A percentile compares a stretch with the other conserved stretches of the same genome.
phyloP scores from a whole-genome alignment of 1,140 invertebrate species.

The Acromyrmex charruanus region DNA sequence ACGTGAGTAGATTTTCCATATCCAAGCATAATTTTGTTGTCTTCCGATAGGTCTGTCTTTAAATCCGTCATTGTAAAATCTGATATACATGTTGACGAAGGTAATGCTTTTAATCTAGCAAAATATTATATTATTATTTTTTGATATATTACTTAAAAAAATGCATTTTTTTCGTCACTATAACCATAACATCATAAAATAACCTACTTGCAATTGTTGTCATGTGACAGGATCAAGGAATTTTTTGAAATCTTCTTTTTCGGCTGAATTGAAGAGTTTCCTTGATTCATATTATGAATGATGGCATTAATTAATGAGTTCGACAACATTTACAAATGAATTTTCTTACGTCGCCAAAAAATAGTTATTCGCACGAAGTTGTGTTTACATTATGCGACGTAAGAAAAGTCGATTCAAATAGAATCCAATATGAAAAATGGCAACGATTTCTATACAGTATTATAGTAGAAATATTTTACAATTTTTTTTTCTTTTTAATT shows the following conservation, averaged over 20 bases:
- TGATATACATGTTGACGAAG: slow-evolving; percentile 57
- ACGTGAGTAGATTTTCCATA: slow-evolving; percentile 19
- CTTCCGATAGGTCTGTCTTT: slow-evolving; percentile 27
- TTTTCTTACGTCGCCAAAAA: slow-evolving; percentile 67
- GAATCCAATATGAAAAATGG: slow-evolving; percentile 26
- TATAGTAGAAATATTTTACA: background rate
- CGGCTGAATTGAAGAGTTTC: slow-evolving; percentile 39
- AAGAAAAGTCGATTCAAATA: slow-evolving; percentile 39
- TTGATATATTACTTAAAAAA: background rate
- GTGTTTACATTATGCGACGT: slow-evolving; percentile 42
- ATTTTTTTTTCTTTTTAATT: slow-evolving; percentile 10
- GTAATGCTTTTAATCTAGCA: slow-evolving; percentile 56
- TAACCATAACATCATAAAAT: background rate
- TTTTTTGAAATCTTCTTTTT: slow-evolving; percentile 66
- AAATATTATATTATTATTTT: slow-evolving; percentile 33
- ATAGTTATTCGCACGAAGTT: slow-evolving; percentile 38
- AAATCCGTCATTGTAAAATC: background rate
- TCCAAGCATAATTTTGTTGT: slow-evolving; percentile 1
- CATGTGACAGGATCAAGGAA: slow-evolving; percentile 20
- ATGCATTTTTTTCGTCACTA: background rate
- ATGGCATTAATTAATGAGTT: slow-evolving; percentile 56
- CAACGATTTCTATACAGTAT: slow-evolving; percentile 29
- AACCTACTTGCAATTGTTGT: slow-evolving; percentile 71
- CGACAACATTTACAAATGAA: slow-evolving; percentile 61
- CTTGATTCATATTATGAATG: slow-evolving; percentile 66